A percentile compares a stretch with the other conserved stretches of the same genome.
These are phyloP conservation scores for Pachyuromys duprasi DNA, from an alignment of 2,797 vertebrate species.

Conservation along the genomic window DNA sequence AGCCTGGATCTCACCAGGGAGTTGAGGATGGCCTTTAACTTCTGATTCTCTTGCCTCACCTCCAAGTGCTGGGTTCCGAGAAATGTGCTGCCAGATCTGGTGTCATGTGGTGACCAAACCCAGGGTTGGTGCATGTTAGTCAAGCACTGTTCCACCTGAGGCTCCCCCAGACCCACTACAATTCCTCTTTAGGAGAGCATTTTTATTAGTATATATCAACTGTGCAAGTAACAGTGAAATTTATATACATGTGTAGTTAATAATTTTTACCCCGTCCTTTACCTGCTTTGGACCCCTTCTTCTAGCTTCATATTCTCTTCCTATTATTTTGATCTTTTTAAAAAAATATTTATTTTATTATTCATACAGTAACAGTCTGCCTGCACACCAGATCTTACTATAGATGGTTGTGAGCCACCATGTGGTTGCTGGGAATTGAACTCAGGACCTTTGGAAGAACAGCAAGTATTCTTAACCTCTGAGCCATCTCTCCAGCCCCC, in stretches of 20 bases:
- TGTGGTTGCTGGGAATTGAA: too few species aligned
- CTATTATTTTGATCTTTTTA: constrained; percentile 27
- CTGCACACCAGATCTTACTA: too few species aligned
- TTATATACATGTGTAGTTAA: background rate
- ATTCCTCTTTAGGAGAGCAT: background rate
- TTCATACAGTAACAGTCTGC: too few species aligned
- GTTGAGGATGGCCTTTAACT: background rate
- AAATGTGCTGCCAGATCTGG: background rate
- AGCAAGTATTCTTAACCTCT: too few species aligned
- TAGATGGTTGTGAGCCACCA: too few species aligned
- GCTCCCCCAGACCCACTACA: background rate
- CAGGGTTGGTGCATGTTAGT: background rate
- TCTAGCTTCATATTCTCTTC: background rate
- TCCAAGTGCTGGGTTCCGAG: background rate
- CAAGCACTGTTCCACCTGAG: background rate
- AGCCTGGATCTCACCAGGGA: background rate
- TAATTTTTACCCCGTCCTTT: background rate
- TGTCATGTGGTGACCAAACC: too few species aligned
- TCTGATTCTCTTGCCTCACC: background rate
- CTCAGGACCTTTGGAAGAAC: too few species aligned
- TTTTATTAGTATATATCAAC: background rate
- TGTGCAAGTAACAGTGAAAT: background rate
- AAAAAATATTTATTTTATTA: too few species aligned
- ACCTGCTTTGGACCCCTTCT: background rate
- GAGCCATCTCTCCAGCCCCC: too few species aligned